Conservation (phyloP, 2,113 vertebrate species). For the Aegotheles bennettii region DNA sequence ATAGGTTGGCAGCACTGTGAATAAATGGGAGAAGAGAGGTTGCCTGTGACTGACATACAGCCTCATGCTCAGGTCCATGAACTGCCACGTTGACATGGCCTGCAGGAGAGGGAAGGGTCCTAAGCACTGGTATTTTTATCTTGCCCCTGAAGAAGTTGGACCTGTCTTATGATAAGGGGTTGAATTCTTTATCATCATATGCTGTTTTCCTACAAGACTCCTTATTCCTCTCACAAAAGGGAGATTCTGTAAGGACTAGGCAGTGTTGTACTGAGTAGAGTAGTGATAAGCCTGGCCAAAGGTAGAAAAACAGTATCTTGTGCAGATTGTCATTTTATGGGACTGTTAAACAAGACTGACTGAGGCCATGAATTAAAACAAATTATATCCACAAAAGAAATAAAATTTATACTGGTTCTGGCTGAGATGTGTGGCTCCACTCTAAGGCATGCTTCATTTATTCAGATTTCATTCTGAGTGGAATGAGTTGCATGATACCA, state of each 20-base stretch:
- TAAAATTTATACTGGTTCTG: not conserved
- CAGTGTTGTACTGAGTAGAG: not conserved
- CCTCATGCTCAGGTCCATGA: not conserved
- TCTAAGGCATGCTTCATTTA: not conserved
- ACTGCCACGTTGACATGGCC: not conserved
- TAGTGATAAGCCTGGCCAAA: not conserved
- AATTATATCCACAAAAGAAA: not conserved
- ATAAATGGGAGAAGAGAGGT: not conserved
- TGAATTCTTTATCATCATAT: not conserved
- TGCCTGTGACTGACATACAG: not conserved
- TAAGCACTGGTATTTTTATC: not conserved
- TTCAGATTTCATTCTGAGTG: not conserved
- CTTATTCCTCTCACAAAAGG: not conserved
- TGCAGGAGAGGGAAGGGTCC: not conserved
- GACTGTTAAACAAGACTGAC: not conserved
- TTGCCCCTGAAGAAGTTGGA: not conserved
- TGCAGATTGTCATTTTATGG: not conserved
- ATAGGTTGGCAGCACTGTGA: not conserved
- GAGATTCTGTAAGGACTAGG: not conserved
- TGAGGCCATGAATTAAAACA: not conserved
- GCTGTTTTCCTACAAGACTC: not conserved
- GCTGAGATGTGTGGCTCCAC: not conserved
- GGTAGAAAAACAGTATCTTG: not conserved
- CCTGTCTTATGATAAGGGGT: not conserved
- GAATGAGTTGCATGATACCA: not conserved